Base-by-base conservation (phyloP, 1,140 invertebrate species). In the Tribolium castaneum region DNA sequence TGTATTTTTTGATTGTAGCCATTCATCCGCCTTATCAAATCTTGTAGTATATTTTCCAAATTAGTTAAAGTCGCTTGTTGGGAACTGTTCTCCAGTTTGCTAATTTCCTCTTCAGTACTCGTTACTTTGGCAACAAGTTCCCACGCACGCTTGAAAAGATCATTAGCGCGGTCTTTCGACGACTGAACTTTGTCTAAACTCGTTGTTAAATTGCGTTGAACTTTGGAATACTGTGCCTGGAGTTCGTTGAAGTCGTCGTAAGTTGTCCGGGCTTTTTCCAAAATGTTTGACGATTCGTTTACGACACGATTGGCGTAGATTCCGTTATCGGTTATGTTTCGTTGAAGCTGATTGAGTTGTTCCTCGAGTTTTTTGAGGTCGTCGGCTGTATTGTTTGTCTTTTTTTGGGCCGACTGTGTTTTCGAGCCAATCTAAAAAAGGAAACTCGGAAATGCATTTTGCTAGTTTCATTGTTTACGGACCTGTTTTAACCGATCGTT, bases 401-500 rank as follows among this genome's bases (percentile, higher is more conserved):
- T 77, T 39, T 75, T 66, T 50, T 84, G 80, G 6, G 85, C 83
- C 25, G 77, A 70, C 72, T 83, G 75, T 5, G 83, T 85, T 56
- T 84, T 82, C 22, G 78, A 78, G 16, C 77, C 83, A 66, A 85
- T 83, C 84, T 86, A 75, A 56, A 83, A 82, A 79, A 9, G 45
- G 4, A 75, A 22, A 59, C 39, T 19, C 56, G 1, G 30, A 70
- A 77, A 49, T 54, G n/a, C 22, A 9, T 4, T 9, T 59, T 13
- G 30, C 66, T 70, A 34, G 22, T 30, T 30, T 5, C 5, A 30
- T 30, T 30, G 5, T 30, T 30, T 66, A 45, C 54, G 10, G 25
- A 83, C 82, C 74, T 82, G 50, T 22, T 81, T 71, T 25, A 98
- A 88, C 88, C 97, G 94, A 75, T 87, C 88, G 82, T 95, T 91